Evolutionary conservation across 2,797 vertebrate genomes (phyloP), one percentile per base, ranked within the genome.

Genomic region (Pelobates cultripes): DNA sequence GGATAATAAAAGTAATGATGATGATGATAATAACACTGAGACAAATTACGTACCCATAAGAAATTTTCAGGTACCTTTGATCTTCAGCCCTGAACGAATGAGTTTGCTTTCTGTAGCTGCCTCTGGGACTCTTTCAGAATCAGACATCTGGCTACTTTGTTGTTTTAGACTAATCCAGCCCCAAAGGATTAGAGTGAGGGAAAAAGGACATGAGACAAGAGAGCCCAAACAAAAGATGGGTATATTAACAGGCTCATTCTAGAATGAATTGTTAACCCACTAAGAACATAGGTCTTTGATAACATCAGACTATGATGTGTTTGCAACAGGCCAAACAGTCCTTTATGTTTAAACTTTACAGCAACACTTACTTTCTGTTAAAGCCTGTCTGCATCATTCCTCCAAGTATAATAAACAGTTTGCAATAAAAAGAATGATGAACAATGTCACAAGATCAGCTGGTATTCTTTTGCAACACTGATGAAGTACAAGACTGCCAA

Each of bases 111-210:
- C 95, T 88, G 92, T 95, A 95, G 95, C 92, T 94, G 96, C 97
- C 97, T 95, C 94, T 96, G 98, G 96, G 97, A 98, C 92, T 90
- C 90, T 94, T 94, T 95, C 95, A 96, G 95, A 96, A 91, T 94
- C 93, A 98, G 98, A 99, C 98, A 99, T 99, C 98, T 99, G 98
- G 97, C 96, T 98, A 98, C 97, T 98, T 97, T 98, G 97, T 98
- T 98, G 96, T 98, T 96, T 97, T 96, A 97, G 97, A 97, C 95
- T 99, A 97, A 98, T 97, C 96, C 91, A 92, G 86, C 98, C 98
- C 96, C 97, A 76, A 85, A 97, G 96, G 98, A 94, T 93, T 93
- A 94, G 93, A 95, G 66, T 64, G 55, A 4, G 55, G 70, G 89
- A 88, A 88, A 92, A 94, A 94, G 95, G 96, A 98, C 97, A 97